A percentile compares a stretch with the other conserved stretches of the same genome.
Evolutionary conservation across 2,888 invertebrate species (phyloP).

Genomic region (Cerceris rybyensis): DNA sequence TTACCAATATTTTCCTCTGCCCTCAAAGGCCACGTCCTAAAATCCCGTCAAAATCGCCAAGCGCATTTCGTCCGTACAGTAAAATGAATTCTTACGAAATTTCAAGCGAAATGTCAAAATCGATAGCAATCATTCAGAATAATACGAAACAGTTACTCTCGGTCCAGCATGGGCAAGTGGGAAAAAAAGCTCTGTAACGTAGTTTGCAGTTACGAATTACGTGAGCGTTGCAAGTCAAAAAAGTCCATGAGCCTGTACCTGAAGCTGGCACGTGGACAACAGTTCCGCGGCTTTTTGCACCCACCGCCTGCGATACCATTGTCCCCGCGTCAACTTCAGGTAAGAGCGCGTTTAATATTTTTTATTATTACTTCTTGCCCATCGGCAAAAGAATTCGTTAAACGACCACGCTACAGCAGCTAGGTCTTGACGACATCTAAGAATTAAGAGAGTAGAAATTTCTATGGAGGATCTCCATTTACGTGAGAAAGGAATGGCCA

Average conservation of each 20-base stretch:
- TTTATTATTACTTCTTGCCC: conserved; percentile 14
- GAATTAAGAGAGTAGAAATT: too few relatives aligned
- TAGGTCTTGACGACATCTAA: background rate
- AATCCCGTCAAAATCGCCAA: too few relatives aligned
- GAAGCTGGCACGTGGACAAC: conserved; percentile 62
- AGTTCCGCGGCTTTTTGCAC: conserved; percentile 34
- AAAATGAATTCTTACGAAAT: conserved; percentile 7
- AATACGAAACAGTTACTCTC: conserved; percentile 22
- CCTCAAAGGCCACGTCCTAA: too few relatives aligned
- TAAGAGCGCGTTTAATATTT: conserved; percentile 48
- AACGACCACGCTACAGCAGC: background rate
- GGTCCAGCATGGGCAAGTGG: background rate
- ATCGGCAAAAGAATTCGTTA: conserved; percentile 5
- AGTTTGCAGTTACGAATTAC: conserved; percentile 46
- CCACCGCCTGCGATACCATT: conserved; percentile 40
- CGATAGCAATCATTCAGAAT: conserved; percentile 20
- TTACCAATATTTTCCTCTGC: too few relatives aligned
- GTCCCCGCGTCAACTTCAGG: conserved; percentile 59
- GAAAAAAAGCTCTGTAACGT: conserved; percentile 35
- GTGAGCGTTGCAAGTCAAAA: conserved; percentile 38
- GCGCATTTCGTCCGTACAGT: background rate
- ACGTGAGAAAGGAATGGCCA: too few relatives aligned
- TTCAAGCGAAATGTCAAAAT: conserved; percentile 22
- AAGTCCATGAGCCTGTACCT: conserved; percentile 45
- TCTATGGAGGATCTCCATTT: too few relatives aligned